Evolutionary conservation across 2,113 vertebrate species (phyloP), one percentile per base, ranked within the genome.

Genomic region (Brachypodius melanocephalos): DNA sequence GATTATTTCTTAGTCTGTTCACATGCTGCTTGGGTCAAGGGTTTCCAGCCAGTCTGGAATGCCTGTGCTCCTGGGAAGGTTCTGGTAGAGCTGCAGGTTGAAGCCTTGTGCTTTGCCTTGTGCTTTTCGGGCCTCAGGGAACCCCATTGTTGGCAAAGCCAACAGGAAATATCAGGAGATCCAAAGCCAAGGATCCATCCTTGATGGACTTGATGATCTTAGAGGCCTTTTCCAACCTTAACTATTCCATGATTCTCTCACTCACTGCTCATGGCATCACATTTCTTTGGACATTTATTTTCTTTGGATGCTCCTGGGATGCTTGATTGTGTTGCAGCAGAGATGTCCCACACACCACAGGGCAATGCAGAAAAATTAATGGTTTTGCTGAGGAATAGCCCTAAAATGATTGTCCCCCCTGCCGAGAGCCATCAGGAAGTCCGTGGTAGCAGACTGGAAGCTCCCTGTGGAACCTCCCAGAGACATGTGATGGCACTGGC

Each of bases 331-430:
- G 29, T 43, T 79, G 42, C 46, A 43, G 49, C 18, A 12, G 20
- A 42, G 25, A 34, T 32, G 42, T 22, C 21, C 49, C 42, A 43
- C 1, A 2, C 14, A 51, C 17, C 19, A 28, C 21, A 38, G 34
- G 4, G 2, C 0, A 0, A 65, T 24, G n/a, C 25, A 68, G 40
- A 36, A 40, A 43, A 69, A 34, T 36, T 1, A n/a, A 12, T 61
- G 21, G 3, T 51, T 48, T 19, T 55, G 32, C 51, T 54, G 46
- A 87, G 48, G 32, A 69, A 3, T 4, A 55, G n/a, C 28, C 46
- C 69, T 58, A 36, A 54, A 68, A 54, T 25, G 58, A 49, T 32
- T 52, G 28, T 63, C 10, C 2, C 21, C 51, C 10, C 21, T 85
- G 34, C 42, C 2, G 2, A 74, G 55, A 42, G 34, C 46, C 31